Evolutionary conservation across 2,888 invertebrate genomes (phyloP).

Genomic region (Synanthedon myopaeformis): DNA sequence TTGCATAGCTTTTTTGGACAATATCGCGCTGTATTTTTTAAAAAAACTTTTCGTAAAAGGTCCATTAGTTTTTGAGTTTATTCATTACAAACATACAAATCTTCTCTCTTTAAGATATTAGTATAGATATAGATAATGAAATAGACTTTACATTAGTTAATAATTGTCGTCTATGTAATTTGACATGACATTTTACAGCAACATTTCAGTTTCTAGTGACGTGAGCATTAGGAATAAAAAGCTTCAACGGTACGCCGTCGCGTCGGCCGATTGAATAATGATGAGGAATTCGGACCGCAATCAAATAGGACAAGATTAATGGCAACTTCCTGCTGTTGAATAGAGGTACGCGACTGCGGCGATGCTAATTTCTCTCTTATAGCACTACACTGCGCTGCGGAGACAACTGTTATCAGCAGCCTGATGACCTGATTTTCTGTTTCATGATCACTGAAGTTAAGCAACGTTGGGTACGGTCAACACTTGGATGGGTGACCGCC

Average conservation of each 20-base stretch:
- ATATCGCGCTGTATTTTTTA: background rate
- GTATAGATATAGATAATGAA: too few species aligned
- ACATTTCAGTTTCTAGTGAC: constrained; percentile 5
- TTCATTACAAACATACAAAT: too few species aligned
- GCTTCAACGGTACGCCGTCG: constrained; percentile 13
- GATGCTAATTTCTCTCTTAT: constrained; percentile 34
- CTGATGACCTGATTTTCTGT: constrained; percentile 28
- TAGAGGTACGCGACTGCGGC: constrained; percentile 24
- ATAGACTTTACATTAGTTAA: too few species aligned
- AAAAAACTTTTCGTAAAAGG: background rate
- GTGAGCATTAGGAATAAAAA: constrained; percentile 3
- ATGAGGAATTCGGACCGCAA: constrained; percentile 37
- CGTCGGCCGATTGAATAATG: constrained; percentile 38
- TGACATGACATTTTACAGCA: background rate
- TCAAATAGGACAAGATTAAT: constrained; percentile 50
- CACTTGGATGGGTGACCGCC: too few species aligned
- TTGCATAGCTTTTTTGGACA: constrained; percentile 15
- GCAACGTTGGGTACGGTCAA: too few species aligned
- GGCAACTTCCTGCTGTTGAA: constrained; percentile 30
- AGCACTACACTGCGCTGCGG: constrained; percentile 8
- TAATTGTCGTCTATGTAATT: too few species aligned
- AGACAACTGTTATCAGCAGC: constrained; percentile 5
- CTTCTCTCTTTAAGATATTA: too few species aligned
- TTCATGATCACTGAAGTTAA: constrained; percentile 10
- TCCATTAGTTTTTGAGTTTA: too few species aligned